Evolutionary conservation across 2,888 invertebrate species (phyloP).

Genomic region (Orthosia gracilis): DNA sequence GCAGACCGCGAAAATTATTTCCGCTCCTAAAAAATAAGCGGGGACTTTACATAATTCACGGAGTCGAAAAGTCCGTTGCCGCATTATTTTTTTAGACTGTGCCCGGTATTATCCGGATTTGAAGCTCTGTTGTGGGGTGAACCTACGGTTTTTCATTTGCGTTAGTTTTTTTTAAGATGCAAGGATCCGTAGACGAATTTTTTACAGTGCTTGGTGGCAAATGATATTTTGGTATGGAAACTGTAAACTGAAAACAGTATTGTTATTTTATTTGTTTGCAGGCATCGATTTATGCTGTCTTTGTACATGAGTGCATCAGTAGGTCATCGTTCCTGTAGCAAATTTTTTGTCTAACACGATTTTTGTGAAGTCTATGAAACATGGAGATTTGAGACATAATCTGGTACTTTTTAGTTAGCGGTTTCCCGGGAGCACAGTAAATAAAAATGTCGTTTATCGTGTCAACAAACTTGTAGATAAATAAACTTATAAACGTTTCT

Average conservation of each 20-base stretch:
- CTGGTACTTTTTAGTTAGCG: too few species aligned
- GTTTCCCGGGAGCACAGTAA: too few species aligned
- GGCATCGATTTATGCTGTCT: too few species aligned
- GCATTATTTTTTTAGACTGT: slow-evolving; percentile 64
- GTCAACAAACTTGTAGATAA: slow-evolving; percentile 14
- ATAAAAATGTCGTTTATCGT: too few species aligned
- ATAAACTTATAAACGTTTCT: slow-evolving; percentile 8
- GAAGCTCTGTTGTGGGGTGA: slow-evolving; percentile 54
- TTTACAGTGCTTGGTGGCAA: neutral
- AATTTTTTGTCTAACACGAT: too few species aligned
- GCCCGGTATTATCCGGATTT: slow-evolving; percentile 65
- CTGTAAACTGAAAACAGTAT: too few species aligned
- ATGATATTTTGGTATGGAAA: neutral
- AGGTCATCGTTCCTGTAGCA: too few species aligned
- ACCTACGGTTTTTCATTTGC: slow-evolving; percentile 25
- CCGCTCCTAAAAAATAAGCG: slow-evolving; percentile 65
- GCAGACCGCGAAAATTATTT: slow-evolving; percentile 68
- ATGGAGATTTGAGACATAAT: too few species aligned
- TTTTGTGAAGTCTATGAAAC: too few species aligned
- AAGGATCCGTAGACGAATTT: neutral
- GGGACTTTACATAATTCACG: slow-evolving; percentile 68
- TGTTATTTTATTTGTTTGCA: too few species aligned
- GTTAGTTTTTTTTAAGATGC: slow-evolving; percentile 51
- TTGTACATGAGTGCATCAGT: too few species aligned
- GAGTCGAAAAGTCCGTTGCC: slow-evolving; percentile 58